Percentiles rank a stretch among this genome's conserved stretches.
Evolutionary conservation across 2,113 vertebrate species (phyloP).

Genomic region (Fukomys damarensis): DNA sequence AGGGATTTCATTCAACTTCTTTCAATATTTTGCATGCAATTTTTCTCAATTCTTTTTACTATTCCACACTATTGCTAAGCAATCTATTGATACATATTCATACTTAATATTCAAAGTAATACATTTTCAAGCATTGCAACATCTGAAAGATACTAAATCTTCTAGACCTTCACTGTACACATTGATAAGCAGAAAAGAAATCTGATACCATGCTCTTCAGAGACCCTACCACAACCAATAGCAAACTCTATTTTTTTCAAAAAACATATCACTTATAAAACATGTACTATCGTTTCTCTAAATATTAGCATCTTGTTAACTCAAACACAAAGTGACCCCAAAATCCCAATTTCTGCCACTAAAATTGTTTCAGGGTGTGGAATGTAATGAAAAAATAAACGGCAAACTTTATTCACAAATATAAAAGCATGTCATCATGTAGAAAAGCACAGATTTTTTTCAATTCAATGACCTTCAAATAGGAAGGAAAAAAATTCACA

Average conservation of each 20-base stretch:
- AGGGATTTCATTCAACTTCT: neutral
- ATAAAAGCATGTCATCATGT: neutral
- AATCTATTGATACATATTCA: neutral
- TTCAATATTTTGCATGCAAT: neutral
- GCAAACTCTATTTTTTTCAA: neutral
- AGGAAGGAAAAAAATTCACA: slow-evolving; percentile 51
- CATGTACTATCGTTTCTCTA: neutral
- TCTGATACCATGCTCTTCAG: neutral
- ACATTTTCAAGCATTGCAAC: neutral
- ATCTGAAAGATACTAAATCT: neutral
- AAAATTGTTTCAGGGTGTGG: neutral
- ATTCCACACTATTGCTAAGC: neutral
- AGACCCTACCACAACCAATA: neutral
- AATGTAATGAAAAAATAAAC: neutral
- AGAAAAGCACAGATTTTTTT: slow-evolving; percentile 8
- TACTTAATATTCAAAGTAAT: slow-evolving; percentile 37
- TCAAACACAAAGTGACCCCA: neutral
- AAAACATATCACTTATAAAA: neutral
- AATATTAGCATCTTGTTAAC: neutral
- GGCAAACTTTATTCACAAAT: slow-evolving; percentile 6
- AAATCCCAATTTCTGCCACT: slow-evolving; percentile 1
- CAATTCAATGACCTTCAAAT: slow-evolving; percentile 14
- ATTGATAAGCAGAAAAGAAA: neutral
- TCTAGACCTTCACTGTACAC: neutral
- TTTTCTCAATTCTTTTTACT: slow-evolving; percentile 21